These are phyloP conservation scores for Netelia melanura DNA, from an alignment of 2,888 invertebrate genomes.

Conservation along the genomic window DNA sequence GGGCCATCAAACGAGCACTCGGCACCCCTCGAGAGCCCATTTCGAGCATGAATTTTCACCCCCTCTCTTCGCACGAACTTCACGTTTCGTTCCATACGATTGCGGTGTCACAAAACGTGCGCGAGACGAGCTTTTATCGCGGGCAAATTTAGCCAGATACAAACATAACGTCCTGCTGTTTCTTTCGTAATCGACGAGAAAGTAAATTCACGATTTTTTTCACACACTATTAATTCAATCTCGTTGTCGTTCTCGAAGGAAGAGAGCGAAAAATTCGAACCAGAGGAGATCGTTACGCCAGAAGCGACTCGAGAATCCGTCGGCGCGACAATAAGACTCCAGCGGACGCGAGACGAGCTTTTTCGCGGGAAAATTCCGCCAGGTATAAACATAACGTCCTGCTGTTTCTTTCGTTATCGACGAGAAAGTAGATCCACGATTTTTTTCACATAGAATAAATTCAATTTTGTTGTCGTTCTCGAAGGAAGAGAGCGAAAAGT, in stretches of 20 bases:
- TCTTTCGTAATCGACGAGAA: not conserved
- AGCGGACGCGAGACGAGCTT: constrained; percentile 15
- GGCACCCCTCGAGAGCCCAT: constrained; percentile 77
- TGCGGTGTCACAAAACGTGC: not conserved
- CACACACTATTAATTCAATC: not conserved
- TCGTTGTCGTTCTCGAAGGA: not conserved
- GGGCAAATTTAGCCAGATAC: constrained; percentile 29
- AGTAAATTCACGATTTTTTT: not conserved
- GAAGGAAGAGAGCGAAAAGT: not conserved
- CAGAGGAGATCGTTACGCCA: constrained; percentile 19
- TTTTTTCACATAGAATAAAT: not conserved
- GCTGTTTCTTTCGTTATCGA: constrained; percentile 10
- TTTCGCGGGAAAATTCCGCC: constrained; percentile 28
- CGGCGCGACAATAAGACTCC: constrained; percentile 1
- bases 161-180: constrained; percentile 46
- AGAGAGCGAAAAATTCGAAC: constrained; percentile 8
- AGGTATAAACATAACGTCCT: constrained; percentile 32
- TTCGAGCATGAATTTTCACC: constrained; percentile 72
- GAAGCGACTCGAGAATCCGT: constrained; percentile 25
- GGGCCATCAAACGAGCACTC: constrained; percentile 79
- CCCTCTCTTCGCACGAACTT: constrained; percentile 45
- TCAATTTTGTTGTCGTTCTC: not conserved
- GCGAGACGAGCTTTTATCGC: constrained; percentile 14
- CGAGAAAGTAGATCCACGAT: not conserved
- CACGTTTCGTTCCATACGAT: constrained; percentile 33